Evolutionary conservation across 2,113 vertebrate genomes (phyloP), one percentile per base, ranked within the genome.

Genomic region (Vombatus ursinus): DNA sequence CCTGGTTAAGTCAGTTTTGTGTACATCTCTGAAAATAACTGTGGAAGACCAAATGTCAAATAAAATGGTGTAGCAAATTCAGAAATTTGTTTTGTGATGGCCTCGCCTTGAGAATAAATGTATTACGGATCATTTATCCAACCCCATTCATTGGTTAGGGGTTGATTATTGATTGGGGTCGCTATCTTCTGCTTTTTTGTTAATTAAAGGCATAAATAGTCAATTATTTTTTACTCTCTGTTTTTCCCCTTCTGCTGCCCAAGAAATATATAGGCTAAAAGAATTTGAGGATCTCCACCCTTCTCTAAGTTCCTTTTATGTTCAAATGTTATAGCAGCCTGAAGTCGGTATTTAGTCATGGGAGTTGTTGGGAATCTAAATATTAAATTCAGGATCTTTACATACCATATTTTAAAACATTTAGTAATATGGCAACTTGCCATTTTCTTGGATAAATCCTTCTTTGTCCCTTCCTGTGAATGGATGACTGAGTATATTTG

Each of bases 401-500:
- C 0, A 16, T 54, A 51, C 28, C 28, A 49, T 52, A 2, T 91
- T 44, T n/a, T 57, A 90, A 95, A 94, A 44, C 19, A 23, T 19
- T 84, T 84, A 84, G 37, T 94, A 93, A 10, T 0, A n/a, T 57
- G 97, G 97, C 91, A 52, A 8, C 0, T 0, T 52, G 90, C 96
- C 95, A 94, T 14, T 1, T 50, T 47, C 91, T 1, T 28, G 89
- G 90, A 96, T 96, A 98, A 98, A 96, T 97, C 95, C 68, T 92
- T 53, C 91, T 90, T 97, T 98, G 95, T 96, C 24, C 51, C 50
- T 93, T 89, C 84, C 47, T 92, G 57, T 95, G 77, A 93, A 92
- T 94, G 92, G 89, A 96, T 97, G 92, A 97, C 95, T 97, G 92
- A 92, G 91, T 89, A 91, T 95, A 92, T 95, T 61, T 92, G 93